Base-by-base conservation (phyloP, 2,888 invertebrate species). In the Dicranocentrus wangi region DNA sequence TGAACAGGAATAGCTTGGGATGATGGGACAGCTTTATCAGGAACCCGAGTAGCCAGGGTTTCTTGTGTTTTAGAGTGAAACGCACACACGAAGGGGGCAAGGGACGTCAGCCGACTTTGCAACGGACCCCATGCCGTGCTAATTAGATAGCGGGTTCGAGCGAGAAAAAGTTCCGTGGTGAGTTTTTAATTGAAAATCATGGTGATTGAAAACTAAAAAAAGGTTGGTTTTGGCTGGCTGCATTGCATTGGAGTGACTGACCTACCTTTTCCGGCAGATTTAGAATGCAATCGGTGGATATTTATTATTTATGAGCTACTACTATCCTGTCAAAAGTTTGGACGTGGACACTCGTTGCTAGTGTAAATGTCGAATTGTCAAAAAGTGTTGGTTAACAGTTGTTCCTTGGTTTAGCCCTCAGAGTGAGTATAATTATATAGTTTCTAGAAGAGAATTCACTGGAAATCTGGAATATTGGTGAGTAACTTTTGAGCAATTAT, bases 111-210 rank as follows among this genome's bases (percentile, higher is more conserved):
- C 43, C 25, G 60, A 25, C 60, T 71, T 71, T n/a, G n/a, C 58
- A 60, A 71, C 71, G 60, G 42, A n/a, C 43, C 27, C 25, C 75
- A 75, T 42, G 75, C 75, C 66, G 75, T 51, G 75, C 66, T 75
- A 75, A 75, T 75, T 75, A 75, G 75, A 66, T 42, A 75, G 65
- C 75, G 75, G 66, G 32, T 47, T 10, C 7, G 47, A 47, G 47
- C n/a, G 47, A n/a, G 47, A n/a, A 47, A 47, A n/a, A 47, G 47
- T 47, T 47, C 15, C n/a, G n/a, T n/a, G 15, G 27, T 25, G 72
- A 73, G 55, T 25, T 75, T 63, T 75, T 75, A 66, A 75, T 75
- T 75, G 75, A 75, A 75, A 75, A 75, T 58, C 75, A 55, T 53
- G 66, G 63, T n/a, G n/a, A n/a, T 73, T 73, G 73, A 73, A 73